These are phyloP conservation scores for Neogale vison DNA, from an alignment of 2,113 vertebrate species.

Conservation along the genomic window DNA sequence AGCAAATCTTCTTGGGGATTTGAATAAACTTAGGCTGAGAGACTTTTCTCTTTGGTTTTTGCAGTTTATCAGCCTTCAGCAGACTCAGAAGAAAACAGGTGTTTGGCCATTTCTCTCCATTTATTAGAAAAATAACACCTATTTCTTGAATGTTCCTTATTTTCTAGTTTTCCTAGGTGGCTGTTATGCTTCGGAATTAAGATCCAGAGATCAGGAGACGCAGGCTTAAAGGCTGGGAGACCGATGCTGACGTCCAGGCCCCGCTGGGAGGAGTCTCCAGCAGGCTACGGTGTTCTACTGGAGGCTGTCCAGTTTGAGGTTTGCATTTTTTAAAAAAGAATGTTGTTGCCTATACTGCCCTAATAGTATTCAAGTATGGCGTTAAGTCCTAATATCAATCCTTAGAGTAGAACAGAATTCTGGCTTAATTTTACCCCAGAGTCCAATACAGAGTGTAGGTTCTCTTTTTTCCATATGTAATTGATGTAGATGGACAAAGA, in stretches of 20 bases:
- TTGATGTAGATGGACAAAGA: background rate
- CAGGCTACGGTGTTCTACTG: background rate
- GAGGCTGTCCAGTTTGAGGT: background rate
- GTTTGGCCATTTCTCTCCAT: background rate
- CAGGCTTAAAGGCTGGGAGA: background rate
- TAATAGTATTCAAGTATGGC: background rate
- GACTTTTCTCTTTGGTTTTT: background rate
- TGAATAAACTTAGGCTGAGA: background rate
- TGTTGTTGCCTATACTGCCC: background rate
- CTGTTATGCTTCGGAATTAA: background rate
- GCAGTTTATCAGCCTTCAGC: background rate
- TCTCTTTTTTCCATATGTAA: background rate
- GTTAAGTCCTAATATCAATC: background rate
- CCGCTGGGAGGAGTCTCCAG: background rate
- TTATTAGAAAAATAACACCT: slow-evolving; percentile 8
- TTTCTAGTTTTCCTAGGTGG: background rate
- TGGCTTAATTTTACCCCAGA: background rate
- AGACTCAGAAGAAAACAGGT: background rate
- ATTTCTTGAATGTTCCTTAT: background rate
- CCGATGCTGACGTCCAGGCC: background rate
- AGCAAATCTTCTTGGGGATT: background rate
- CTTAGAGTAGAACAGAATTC: background rate
- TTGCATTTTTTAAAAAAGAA: background rate
- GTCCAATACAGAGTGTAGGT: background rate
- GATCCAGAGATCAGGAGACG: background rate